phyloP scores from a whole-genome alignment of 2,113 vertebrate genomes.

The Epinephelus lanceolatus region DNA sequence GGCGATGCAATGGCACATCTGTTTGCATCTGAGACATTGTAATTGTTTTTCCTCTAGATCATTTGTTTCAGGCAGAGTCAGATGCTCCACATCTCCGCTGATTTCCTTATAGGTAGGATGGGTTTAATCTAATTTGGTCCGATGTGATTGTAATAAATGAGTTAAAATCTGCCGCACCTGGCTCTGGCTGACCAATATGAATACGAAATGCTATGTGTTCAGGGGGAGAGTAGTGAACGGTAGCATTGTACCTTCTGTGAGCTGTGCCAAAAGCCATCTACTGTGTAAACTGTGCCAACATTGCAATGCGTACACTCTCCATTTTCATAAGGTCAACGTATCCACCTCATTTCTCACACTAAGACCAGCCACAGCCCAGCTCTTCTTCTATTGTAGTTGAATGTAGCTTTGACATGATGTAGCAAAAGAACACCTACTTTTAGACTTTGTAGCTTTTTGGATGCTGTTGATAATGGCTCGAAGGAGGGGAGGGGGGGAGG shows the following conservation, averaged over 20 bases:
- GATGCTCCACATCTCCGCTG: constrained; percentile 30
- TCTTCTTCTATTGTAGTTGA: constrained; percentile 85
- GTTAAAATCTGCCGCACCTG: constrained; percentile 43
- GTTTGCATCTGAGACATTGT: constrained; percentile 61
- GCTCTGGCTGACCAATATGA: constrained; percentile 54
- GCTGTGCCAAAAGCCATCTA: constrained; percentile 78
- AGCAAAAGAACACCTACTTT: constrained; percentile 84
- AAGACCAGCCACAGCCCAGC: constrained; percentile 86
- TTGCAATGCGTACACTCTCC: constrained; percentile 49
- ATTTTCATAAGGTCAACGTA: constrained; percentile 55
- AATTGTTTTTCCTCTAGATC: constrained; percentile 52
- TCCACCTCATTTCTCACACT: constrained; percentile 74
- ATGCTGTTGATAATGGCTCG: constrained; percentile 76
- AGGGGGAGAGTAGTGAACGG: constrained; percentile 43
- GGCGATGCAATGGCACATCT: constrained; percentile 66
- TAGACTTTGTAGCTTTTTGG: constrained; percentile 85
- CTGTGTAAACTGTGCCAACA: constrained; percentile 67
- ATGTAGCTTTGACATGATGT: constrained; percentile 88
- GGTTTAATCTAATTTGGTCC: constrained; percentile 46
- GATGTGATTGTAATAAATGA: constrained; percentile 43
- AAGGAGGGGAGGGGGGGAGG: constrained; percentile 13
- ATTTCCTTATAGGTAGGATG: constrained; percentile 13
- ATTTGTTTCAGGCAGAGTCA: constrained; percentile 42
- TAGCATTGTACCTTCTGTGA: constrained; percentile 53
- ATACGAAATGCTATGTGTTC: constrained; percentile 51